A percentile compares a stretch with the other conserved stretches of the same genome.
These are phyloP conservation scores for Hesperia comma DNA, from an alignment of 2,888 invertebrate species.

Conservation along the genomic window DNA sequence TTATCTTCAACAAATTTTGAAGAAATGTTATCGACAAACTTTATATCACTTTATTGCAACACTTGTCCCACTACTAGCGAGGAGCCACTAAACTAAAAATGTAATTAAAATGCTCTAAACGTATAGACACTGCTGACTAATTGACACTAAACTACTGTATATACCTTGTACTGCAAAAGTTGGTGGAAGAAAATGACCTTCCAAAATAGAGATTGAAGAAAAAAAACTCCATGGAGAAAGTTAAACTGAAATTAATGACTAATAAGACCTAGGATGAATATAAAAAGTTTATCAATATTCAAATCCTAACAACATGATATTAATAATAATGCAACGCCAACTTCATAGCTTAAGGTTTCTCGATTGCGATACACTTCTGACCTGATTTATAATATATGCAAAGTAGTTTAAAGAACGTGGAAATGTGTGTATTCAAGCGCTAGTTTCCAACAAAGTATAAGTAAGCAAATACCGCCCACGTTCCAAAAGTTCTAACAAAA, in stretches of 20 bases:
- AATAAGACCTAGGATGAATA: too few relatives aligned
- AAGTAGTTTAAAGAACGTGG: conserved; percentile 30
- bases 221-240: too few relatives aligned
- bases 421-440: conserved; percentile 29
- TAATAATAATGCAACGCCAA: too few relatives aligned
- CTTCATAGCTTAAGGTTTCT: background rate
- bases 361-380: background rate
- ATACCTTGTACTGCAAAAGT: too few relatives aligned
- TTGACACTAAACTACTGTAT: too few relatives aligned
- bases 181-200: too few relatives aligned
- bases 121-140: too few relatives aligned
- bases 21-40: conserved; percentile 15
- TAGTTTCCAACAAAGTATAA: conserved; percentile 23
- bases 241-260: too few relatives aligned
- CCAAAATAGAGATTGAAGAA: too few relatives aligned
- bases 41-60: conserved; percentile 1
- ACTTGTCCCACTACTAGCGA: conserved; percentile 3
- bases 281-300: too few relatives aligned
- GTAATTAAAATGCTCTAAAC: too few relatives aligned
- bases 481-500: conserved; percentile 25
- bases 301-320: too few relatives aligned
- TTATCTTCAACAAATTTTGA: conserved; percentile 22
- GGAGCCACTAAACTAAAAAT: background rate
- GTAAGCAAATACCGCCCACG: conserved; percentile 17
- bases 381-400: conserved; percentile 20